Conservation (phyloP, 2,797 vertebrate genomes). For the Sebastes taczanowskii region DNA sequence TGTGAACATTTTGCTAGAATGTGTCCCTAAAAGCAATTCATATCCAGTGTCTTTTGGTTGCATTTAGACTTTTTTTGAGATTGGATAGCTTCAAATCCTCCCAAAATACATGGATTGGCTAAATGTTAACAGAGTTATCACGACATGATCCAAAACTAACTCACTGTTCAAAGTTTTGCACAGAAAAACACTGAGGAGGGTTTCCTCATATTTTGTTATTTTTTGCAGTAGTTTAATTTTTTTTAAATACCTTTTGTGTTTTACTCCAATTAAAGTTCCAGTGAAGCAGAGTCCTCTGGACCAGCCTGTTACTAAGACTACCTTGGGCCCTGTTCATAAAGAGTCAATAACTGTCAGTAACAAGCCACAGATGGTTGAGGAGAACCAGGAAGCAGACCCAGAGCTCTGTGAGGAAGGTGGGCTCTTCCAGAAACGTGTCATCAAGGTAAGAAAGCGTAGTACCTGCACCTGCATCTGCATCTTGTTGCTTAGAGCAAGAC, state of each 20-base stretch:
- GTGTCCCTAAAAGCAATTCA: background rate
- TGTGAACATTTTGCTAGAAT: background rate
- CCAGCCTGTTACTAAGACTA: background rate
- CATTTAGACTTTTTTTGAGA: background rate
- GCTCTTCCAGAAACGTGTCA: slow-evolving; percentile 54
- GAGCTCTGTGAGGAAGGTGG: slow-evolving; percentile 19
- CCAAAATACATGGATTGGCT: background rate
- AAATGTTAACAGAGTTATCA: background rate
- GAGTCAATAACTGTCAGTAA: background rate
- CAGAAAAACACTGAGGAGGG: background rate
- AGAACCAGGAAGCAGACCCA: background rate
- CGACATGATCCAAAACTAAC: background rate
- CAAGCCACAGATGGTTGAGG: background rate
- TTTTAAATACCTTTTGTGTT: background rate
- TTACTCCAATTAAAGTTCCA: background rate
- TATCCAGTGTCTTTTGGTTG: background rate
- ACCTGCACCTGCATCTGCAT: background rate
- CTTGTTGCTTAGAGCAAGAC: background rate
- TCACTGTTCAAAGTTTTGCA: background rate
- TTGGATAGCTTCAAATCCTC: background rate
- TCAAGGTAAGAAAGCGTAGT: slow-evolving; percentile 50
- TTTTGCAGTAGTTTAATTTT: background rate
- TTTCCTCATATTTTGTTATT: background rate
- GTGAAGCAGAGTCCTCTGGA: slow-evolving; percentile 1
- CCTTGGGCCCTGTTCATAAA: background rate